Evolutionary conservation across 2,888 invertebrate genomes (phyloP).

Genomic region (Oithona nana): DNA sequence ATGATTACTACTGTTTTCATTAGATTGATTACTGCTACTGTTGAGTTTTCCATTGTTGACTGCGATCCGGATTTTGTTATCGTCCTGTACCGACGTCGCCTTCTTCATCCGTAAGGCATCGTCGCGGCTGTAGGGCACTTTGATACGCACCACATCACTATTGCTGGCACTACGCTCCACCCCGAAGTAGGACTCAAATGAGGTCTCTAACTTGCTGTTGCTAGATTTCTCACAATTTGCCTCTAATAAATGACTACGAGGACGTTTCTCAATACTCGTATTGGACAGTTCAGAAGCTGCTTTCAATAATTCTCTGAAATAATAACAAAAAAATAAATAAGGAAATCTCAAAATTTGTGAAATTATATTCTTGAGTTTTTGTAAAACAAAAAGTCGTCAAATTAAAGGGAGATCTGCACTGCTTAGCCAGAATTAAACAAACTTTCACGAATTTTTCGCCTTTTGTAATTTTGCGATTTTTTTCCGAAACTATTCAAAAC

Average conservation of each 20-base stretch:
- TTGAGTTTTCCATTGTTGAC: not conserved
- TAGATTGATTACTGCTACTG: not conserved
- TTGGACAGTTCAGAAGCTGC: not conserved
- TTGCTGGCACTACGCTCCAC: not conserved
- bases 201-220: not conserved
- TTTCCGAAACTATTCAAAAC: too few species aligned
- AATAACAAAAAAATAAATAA: too few species aligned
- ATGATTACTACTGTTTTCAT: not conserved
- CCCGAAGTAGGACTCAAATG: not conserved
- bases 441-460: too few species aligned
- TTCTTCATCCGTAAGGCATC: not conserved
- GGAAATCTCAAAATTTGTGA: too few species aligned
- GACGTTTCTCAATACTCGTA: not conserved
- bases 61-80: not conserved
- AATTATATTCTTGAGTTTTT: too few species aligned
- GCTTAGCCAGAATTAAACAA: too few species aligned
- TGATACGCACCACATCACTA: constrained; percentile 7
- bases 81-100: not conserved
- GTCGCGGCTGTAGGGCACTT: not conserved
- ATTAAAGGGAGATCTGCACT: too few species aligned
- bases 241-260: not conserved
- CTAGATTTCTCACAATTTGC: not conserved
- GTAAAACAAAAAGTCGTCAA: too few species aligned
- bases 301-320: too few species aligned
- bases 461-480: too few species aligned